Evolutionary conservation across 1,140 invertebrate genomes (phyloP), one percentile per base, ranked within the genome.

Genomic region (Zaprionus camerounensis): DNA sequence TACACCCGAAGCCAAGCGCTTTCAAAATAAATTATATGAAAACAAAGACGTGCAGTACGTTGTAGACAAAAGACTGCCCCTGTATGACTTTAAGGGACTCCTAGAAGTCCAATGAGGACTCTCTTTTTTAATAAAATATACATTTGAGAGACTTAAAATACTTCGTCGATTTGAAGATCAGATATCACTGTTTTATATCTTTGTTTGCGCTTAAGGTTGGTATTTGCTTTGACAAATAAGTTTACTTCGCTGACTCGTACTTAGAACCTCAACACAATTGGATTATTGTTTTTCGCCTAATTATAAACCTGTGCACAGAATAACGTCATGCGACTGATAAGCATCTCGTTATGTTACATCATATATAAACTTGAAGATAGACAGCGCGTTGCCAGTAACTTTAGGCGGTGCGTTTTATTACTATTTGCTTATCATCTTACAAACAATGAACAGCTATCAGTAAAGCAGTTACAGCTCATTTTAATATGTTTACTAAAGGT

Each of bases 41-140:
- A 77, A 66, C 34, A 62, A 59, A 24, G 63, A 36, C 5, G 69
- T 80, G 1, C 64, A 80, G 11, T 7, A 28, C 12, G 63, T 65
- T 70, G 53, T 88, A 5, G 51, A 53, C 0, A 70, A 71, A 5
- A 38, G 80, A 5, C 56, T 91, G 3, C 74, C 71, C 0, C 34
- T 74, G 7, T 81, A 83, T 3, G 82, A 91, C 65, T 55, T 58
- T 11, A 83, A 74, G 46, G 79, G 90, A 0, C n/a, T 91, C 7
- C 59, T 91, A 4, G 82, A 91, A 64, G 20, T 65, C 17, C 56
- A 75, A 26, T 85, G 59, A 15, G 20, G 20, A 5, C 24, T 12
- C 24, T 12, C 3, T 11, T 11, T 22, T n/a, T 2, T 24, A 24
- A 57, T 41, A 65, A 58, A 46, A 17, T 46, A 46, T 46, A 17